Conservation (phyloP, 2,797 vertebrate species). For the Diceros bicornis region DNA sequence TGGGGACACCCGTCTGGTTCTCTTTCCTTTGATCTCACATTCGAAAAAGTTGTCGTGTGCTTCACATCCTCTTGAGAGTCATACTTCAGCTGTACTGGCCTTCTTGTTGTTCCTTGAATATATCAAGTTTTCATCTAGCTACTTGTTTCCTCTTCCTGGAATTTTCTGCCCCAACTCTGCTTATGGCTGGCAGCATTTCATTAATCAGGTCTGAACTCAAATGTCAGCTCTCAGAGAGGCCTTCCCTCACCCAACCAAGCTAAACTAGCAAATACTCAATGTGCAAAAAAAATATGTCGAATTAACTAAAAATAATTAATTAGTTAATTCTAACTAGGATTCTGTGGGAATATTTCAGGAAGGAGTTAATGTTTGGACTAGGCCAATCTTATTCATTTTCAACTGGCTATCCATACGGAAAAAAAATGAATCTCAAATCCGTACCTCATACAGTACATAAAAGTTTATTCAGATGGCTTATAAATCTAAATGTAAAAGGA, state of each 20-base stretch:
- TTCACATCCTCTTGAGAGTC: not conserved
- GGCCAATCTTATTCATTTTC: not conserved
- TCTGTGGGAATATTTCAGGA: not conserved
- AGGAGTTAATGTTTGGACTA: not conserved
- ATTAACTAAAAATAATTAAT: constrained; percentile 6
- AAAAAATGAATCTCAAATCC: not conserved
- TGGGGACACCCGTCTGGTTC: not conserved
- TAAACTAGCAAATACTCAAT: not conserved
- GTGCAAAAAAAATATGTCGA: not conserved
- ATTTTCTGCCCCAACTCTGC: not conserved
- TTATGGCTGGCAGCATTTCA: not conserved
- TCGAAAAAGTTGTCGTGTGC: not conserved
- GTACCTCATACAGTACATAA: not conserved
- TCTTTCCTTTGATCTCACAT: not conserved
- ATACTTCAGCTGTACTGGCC: too few relatives aligned
- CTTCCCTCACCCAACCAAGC: not conserved
- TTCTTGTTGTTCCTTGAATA: not conserved
- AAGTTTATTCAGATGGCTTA: not conserved
- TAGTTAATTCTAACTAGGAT: not conserved
- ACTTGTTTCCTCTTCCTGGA: not conserved
- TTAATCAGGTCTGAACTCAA: not conserved
- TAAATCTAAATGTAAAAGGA: constrained; percentile 11
- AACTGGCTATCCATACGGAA: not conserved
- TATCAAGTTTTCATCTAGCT: not conserved
- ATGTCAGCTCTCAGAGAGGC: not conserved